Percentiles rank a stretch among this genome's conserved stretches.
phyloP scores from a whole-genome alignment of 2,113 vertebrate species.

The Onychostruthus taczanowskii region DNA sequence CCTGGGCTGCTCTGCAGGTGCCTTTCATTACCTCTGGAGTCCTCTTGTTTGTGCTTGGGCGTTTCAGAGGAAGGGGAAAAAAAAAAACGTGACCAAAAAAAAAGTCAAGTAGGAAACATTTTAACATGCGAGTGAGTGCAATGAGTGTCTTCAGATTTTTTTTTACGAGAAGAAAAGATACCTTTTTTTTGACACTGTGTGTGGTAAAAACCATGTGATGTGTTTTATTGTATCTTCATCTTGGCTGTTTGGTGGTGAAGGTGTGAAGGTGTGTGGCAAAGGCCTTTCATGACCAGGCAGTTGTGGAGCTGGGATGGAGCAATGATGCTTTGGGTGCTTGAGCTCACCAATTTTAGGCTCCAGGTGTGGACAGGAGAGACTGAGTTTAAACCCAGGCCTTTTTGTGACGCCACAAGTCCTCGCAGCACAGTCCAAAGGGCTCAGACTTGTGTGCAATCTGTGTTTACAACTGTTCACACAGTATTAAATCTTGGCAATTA shows the following conservation, averaged over 20 bases:
- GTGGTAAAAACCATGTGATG: not conserved
- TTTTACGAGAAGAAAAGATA: rapidly evolving
- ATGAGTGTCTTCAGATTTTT: not conserved
- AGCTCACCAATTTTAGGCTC: not conserved
- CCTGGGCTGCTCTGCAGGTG: not conserved
- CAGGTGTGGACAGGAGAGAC: not conserved
- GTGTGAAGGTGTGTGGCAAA: not conserved
- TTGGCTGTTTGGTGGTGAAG: rapidly evolving
- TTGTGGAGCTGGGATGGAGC: not conserved
- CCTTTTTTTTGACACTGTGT: not conserved
- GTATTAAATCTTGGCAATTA: not conserved
- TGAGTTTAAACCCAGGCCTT: not conserved
- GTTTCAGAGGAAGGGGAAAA: not conserved
- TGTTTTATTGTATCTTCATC: not conserved
- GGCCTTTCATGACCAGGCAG: not conserved
- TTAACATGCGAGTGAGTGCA: not conserved
- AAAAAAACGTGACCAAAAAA: not conserved
- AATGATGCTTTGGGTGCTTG: not conserved
- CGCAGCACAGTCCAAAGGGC: not conserved
- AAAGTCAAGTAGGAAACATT: not conserved
- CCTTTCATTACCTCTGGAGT: not conserved
- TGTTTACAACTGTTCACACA: not conserved
- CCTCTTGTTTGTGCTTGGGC: not conserved
- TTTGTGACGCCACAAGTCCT: not conserved
- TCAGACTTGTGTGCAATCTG: not conserved